Percentiles rank a stretch among this genome's conserved stretches.
Evolutionary conservation across 2,888 invertebrate genomes (phyloP).

Genomic region (Tetragonisca angustula): DNA sequence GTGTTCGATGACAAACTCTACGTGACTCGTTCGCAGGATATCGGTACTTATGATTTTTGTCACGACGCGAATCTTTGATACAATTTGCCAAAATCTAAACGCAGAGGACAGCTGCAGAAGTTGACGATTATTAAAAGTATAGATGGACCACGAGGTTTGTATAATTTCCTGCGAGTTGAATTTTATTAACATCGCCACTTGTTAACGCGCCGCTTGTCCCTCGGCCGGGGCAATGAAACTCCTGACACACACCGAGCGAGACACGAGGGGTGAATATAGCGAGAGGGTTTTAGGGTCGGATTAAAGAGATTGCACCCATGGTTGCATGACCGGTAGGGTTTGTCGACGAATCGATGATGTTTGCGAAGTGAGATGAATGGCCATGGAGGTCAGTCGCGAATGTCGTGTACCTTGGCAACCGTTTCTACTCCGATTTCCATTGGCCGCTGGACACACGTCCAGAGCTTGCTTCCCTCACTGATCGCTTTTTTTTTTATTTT

Average conservation of each 20-base stretch:
- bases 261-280: slow-evolving; percentile 52
- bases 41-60: too few species aligned
- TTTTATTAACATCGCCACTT: slow-evolving; percentile 35
- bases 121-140: too few species aligned
- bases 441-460: slow-evolving; percentile 27
- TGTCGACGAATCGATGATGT: slow-evolving; percentile 54
- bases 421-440: slow-evolving; percentile 34
- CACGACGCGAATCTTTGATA: too few species aligned
- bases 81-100: too few species aligned
- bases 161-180: slow-evolving; percentile 24
- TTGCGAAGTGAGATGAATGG: slow-evolving; percentile 60
- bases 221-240: slow-evolving; percentile 25
- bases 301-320: slow-evolving; percentile 61
- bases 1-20: too few species aligned
- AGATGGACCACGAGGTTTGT: background rate
- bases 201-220: slow-evolving; percentile 27
- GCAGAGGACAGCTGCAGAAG: too few species aligned
- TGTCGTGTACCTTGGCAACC: slow-evolving; percentile 60
- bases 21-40: too few species aligned
- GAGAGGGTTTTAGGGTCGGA: slow-evolving; percentile 65
- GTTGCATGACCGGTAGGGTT: slow-evolving; percentile 17
- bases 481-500: background rate
- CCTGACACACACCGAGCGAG: slow-evolving; percentile 34
- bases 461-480: background rate
- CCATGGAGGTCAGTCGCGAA: slow-evolving; percentile 36